Evolutionary conservation across 2,113 vertebrate genomes (phyloP), one percentile per base, ranked within the genome.

Genomic region (Thalassoma bifasciatum): DNA sequence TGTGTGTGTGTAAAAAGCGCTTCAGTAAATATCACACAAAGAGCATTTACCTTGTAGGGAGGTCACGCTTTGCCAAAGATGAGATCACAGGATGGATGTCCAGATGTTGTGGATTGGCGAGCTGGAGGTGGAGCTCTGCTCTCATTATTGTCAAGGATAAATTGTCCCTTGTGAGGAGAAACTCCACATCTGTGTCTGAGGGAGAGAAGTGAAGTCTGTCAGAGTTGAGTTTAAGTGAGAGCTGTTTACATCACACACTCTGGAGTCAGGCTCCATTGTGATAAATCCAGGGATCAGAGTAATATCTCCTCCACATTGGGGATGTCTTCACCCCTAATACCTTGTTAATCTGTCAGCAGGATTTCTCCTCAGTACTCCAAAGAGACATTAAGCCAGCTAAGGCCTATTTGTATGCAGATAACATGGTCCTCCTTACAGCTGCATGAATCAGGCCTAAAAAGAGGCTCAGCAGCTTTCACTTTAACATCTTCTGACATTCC

Each of bases 101-200:
- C 19, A 94, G 74, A 34, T 88, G 81, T 4, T 90, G 86, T 0
- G 92, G 92, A 77, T 94, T 93, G 40, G 88, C 85, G 6, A 95
- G 46, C 1, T 94, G 89, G 21, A 95, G 88, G 89, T 95, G 94
- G 62, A 95, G 85, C 84, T 95, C 94, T 0, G 92, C 94, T 50
- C 90, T 81, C 11, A 40, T 74, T 1, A 93, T 47, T 0, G 64
- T 61, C 49, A 90, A 23, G 0, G 88, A 90, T 37, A 91, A 70
- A 51, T 93, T 85, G 19, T 95, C 93, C 44, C 72, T 50, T 46
- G 77, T 86, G 52, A 95, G 67, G 49, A 93, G 78, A 40, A 95
- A 93, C 86, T 94, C 92, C 26, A 92, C 77, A 2, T 64, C 82
- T 49, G 83, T 72, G 42, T 84, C 94, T 95, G 84, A 38, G 13